Conservation (phyloP, 2,113 vertebrate genomes). For the Lasiurus cinereus region DNA sequence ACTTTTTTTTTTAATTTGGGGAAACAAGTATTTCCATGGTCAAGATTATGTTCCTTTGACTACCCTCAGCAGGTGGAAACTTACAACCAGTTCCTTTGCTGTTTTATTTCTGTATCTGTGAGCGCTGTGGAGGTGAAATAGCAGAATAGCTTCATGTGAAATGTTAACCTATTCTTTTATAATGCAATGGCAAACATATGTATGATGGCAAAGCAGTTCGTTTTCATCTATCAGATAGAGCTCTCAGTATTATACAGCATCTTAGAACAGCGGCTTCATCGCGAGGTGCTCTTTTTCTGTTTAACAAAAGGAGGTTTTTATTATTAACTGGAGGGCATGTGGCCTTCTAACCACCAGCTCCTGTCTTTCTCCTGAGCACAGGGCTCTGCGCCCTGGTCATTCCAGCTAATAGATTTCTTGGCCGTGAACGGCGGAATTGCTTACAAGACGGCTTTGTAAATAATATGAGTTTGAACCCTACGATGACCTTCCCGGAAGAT, state of each 20-base stretch:
- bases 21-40: no score
- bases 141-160: background rate
- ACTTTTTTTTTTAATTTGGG: background rate
- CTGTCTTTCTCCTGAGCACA: background rate
- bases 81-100: no score
- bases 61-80: background rate
- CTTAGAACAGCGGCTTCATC: background rate
- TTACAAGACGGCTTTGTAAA: constrained; percentile 15
- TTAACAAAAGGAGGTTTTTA: background rate
- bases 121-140: background rate
- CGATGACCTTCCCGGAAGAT: background rate
- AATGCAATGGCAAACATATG: background rate
- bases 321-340: background rate
- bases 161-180: background rate
- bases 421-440: background rate
- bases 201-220: background rate
- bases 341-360: background rate
- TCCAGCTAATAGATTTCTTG: background rate
- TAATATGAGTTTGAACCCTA: background rate
- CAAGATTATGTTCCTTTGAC: no score
- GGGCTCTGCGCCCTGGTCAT: background rate
- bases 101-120: no score
- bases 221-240: background rate
- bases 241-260: background rate
- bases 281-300: background rate